Evolutionary conservation across 2,888 invertebrate species (phyloP).

Genomic region (Amiota mariae): DNA sequence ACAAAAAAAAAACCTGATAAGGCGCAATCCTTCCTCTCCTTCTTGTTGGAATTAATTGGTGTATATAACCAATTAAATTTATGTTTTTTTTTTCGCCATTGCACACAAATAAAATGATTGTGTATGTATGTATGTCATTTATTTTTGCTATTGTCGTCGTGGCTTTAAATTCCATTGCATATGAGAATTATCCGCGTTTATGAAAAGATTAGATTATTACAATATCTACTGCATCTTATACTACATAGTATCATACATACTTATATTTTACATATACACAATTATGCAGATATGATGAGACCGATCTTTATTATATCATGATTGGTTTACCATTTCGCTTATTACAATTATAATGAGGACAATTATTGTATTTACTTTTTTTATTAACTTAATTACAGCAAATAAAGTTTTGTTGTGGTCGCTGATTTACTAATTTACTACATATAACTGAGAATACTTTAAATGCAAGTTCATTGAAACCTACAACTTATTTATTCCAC

Average conservation of each 20-base stretch:
- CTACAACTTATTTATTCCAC: too few species aligned
- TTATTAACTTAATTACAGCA: conserved; percentile 21
- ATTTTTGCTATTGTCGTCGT: background rate
- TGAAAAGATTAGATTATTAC: too few species aligned
- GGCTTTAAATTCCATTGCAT: conserved; percentile 6
- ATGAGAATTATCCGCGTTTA: background rate
- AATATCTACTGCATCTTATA: too few species aligned
- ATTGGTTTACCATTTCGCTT: background rate
- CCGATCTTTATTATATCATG: too few species aligned
- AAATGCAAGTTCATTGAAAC: conserved; percentile 6
- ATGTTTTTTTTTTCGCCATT: background rate
- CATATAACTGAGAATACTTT: background rate
- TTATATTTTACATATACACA: too few species aligned
- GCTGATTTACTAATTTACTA: background rate
- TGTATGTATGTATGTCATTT: background rate
- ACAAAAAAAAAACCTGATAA: background rate
- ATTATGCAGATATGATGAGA: too few species aligned
- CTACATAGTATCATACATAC: too few species aligned
- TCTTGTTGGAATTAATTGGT: conserved; percentile 11
- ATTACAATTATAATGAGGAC: conserved; percentile 25
- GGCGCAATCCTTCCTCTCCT: background rate
- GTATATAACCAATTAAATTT: conserved; percentile 26
- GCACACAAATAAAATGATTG: background rate
- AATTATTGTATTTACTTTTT: conserved; percentile 25
- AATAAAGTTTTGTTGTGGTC: background rate